phyloP scores from a whole-genome alignment of 2,888 invertebrate genomes.

The Leptinotarsa peninsularis region DNA sequence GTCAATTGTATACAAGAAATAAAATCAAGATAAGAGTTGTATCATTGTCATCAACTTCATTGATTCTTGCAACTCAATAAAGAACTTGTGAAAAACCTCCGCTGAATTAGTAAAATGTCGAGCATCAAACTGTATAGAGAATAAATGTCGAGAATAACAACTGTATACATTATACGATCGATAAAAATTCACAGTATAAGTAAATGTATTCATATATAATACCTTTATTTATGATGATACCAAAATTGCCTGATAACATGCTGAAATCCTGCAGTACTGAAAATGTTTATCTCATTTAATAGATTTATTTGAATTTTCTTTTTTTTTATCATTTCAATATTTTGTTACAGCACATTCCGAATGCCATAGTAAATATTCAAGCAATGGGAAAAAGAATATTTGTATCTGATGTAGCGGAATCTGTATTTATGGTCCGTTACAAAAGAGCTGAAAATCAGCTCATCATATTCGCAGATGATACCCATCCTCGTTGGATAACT shows the following conservation, averaged over 20 bases:
- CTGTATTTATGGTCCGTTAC: constrained; percentile 95
- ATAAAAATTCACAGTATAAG: not conserved
- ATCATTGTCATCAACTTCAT: too few relatives aligned
- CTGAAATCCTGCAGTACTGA: constrained; percentile 63
- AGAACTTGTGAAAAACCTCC: too few relatives aligned
- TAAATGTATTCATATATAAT: not conserved
- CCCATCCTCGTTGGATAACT: constrained; percentile 96
- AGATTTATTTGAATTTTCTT: not conserved
- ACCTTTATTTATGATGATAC: constrained; percentile 53
- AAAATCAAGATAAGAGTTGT: too few relatives aligned
- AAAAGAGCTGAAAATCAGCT: constrained; percentile 96
- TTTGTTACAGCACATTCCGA: constrained; percentile 86
- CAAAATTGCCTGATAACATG: constrained; percentile 50
- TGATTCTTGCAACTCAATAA: too few relatives aligned
- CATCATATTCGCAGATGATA: constrained; percentile 98
- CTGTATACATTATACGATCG: not conserved
- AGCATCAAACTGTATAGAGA: too few relatives aligned
- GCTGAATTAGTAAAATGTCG: too few relatives aligned
- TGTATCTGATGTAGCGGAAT: constrained; percentile 96
- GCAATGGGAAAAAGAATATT: constrained; percentile 94
- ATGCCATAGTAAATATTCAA: constrained; percentile 92
- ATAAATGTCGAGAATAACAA: too few relatives aligned
- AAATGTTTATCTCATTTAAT: constrained; percentile 24
- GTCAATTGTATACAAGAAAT: too few relatives aligned
- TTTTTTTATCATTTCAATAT: constrained; percentile 21